phyloP scores from a whole-genome alignment of 2,797 vertebrate genomes.

The Poeciliopsis turneri region DNA sequence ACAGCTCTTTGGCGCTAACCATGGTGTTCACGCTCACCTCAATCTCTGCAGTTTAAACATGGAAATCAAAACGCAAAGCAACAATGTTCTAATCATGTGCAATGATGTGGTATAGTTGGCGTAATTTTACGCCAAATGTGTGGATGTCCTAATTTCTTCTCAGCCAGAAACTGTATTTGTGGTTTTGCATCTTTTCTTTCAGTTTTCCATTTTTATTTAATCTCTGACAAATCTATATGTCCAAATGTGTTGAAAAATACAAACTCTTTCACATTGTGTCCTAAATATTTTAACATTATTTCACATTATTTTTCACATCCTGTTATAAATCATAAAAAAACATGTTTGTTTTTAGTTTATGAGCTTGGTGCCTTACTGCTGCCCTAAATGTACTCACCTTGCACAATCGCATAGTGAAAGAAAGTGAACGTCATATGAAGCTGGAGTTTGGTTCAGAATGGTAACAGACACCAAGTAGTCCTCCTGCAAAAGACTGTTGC shows the following conservation, averaged over 20 bases:
- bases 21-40: not conserved
- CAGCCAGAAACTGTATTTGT: not conserved
- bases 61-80: not conserved
- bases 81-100: not conserved
- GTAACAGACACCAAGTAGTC: slow-evolving; percentile 27
- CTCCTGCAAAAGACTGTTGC: slow-evolving; percentile 19
- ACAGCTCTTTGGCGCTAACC: not conserved
- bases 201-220: not conserved
- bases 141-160: not conserved
- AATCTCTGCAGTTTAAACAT: not conserved
- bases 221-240: not conserved
- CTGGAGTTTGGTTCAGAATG: slow-evolving; percentile 25
- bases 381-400: slow-evolving; percentile 6
- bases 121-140: not conserved
- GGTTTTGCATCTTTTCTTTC: not conserved
- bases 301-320: not conserved
- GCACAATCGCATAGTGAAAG: slow-evolving; percentile 33
- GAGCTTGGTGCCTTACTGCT: slow-evolving; percentile 17
- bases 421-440: slow-evolving; percentile 35
- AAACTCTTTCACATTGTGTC: not conserved
- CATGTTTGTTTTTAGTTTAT: slow-evolving; percentile 3
- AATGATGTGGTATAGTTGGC: not conserved
- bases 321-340: slow-evolving; percentile 15
- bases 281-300: not conserved
- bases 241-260: not conserved